phyloP scores from a whole-genome alignment of 2,888 invertebrate genomes.

The Melangyna quadrimaculata region DNA sequence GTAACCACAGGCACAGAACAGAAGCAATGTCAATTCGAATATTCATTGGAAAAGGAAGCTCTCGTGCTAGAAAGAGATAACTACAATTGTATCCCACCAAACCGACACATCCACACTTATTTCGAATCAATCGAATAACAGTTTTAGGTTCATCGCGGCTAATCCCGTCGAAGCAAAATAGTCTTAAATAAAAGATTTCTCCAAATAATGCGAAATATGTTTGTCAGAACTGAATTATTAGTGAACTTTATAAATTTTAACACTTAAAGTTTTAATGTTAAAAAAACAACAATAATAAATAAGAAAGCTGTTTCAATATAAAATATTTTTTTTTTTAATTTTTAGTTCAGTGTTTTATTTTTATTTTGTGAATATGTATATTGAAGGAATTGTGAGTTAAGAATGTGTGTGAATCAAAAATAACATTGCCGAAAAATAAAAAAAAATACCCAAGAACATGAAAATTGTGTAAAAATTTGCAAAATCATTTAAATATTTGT shows the following conservation, averaged over 20 bases:
- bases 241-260: neutral
- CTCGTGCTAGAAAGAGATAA: constrained; percentile 29
- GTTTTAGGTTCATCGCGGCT: constrained; percentile 68
- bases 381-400: constrained; percentile 36
- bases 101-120: constrained; percentile 63
- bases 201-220: constrained; percentile 6
- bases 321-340: neutral
- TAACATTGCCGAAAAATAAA: neutral
- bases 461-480: constrained; percentile 8
- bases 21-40: constrained; percentile 12
- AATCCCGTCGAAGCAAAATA: constrained; percentile 42
- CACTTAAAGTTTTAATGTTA: neutral
- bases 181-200: constrained; percentile 33
- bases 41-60: constrained; percentile 28
- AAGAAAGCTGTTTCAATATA: neutral
- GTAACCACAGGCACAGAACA: constrained; percentile 53
- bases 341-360: constrained; percentile 23
- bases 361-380: constrained; percentile 41
- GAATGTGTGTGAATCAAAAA: constrained; percentile 46
- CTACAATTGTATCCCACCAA: constrained; percentile 15
- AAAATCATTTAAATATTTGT: constrained; percentile 23
- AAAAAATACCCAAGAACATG: neutral
- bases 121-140: constrained; percentile 70
- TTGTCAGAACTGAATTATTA: neutral
- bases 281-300: neutral